Base-by-base conservation (phyloP, 2,888 invertebrate genomes). In the Stegophylla sp. region DNA sequence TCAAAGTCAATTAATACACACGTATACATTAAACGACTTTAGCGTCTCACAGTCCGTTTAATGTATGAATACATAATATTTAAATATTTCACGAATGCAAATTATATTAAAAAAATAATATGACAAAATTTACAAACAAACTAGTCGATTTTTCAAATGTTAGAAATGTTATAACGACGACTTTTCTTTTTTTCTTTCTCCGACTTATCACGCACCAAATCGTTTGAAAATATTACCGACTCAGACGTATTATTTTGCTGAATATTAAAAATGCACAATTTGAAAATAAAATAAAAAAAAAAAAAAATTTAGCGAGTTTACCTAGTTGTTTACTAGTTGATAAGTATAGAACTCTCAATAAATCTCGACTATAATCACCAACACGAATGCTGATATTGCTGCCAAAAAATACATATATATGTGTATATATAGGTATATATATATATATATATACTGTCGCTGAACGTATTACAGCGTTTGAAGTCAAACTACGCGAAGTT, bases 321-420 rank as follows among this genome's bases (percentile, higher is more conserved):
- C 20, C 20, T 20, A 56, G 20, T 23, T 12, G 12, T 56, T 56
- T 20, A 56, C 53, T 23, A 20, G 56, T 73, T 63, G 61, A 74
- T 63, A 74, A 74, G 48, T 74, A 48, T 74, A 74, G n/a, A 28
- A 63, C 59, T 61, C 28, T 45, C 63, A 20, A 74, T 76, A 76
- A 76, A 76, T 53, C 51, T 64, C 64, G 17, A 64, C 64, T 41
- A 63, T 75, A 51, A 75, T 43, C 66, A 66, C 53, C 23, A 41
- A 76, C 12, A 15, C 13, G 3, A 34, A n/a, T 28, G 34, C 17
- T 17, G 17, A 48, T 23, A 0, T 48, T 48, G 61, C 20, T 74
- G 61, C 74, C 61, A 74, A 74, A 20, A 63, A 48, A 23, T 13
- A 67, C 43, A 71, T 28, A 53, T 41, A 26, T n/a, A n/a, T n/a